Base-by-base conservation (phyloP, 2,113 vertebrate species). In the Trichomycterus rosablanca region DNA sequence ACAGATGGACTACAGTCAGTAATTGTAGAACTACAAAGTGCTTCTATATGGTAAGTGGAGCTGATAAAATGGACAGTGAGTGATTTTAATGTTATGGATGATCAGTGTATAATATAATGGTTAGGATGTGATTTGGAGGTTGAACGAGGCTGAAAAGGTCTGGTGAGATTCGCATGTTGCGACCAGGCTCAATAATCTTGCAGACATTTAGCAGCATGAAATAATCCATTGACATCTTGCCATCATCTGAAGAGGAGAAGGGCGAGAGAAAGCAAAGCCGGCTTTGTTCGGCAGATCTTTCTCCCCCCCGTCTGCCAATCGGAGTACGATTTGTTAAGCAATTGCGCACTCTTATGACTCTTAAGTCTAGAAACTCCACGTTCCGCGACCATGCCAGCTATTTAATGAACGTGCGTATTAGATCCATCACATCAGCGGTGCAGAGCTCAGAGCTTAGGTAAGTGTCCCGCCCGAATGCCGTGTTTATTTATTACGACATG, bases 221-320 rank as follows among this genome's bases (percentile, higher is more conserved):
- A 76, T 74, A 80, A 83, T 76, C 75, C 74, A 66, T 63, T 66
- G 59, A 68, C 74, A 74, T 61, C 66, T 72, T 35, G 53, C 75
- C 74, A 68, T 49, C 40, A 35, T 43, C 30, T 26, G n/a, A 56
- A 14, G 18, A 55, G 16, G 66, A 70, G 70, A 76, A 74, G 74
- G 58, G 67, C 50, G 43, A 66, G 67, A 63, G 73, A 70, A 60
- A 64, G 69, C 22, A 56, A 78, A 76, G 74, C 73, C 24, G 46
- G 71, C 58, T 84, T 83, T 84, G 81, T 81, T 83, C 73, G 20
- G 14, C 34, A 7, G 61, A 54, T 63, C 52, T 63, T 76, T 75
- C 26, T 30, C 50, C 50, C 68, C 74, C 51, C 67, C 59, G 62
- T 80, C 65, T 68, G 66, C 63, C 74, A 24, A 74, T 64, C 63